Evolutionary conservation across 2,113 vertebrate species (phyloP), one percentile per base, ranked within the genome.

Genomic region (Sceloporus tristichus): DNA sequence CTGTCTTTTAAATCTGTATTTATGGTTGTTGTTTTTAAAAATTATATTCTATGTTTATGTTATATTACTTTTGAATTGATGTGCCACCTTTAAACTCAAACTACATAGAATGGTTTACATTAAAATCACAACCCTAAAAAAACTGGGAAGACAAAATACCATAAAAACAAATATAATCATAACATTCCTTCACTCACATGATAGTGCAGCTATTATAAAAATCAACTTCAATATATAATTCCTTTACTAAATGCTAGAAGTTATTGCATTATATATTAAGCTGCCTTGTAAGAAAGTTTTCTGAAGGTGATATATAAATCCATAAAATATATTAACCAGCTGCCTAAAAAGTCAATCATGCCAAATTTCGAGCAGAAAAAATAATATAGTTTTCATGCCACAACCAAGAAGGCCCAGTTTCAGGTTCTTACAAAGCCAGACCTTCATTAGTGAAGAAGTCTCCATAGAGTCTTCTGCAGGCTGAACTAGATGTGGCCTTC

Each of bases 171-270:
- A 77, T 25, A 2, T 38, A 23, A 62, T 76, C 38, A 76, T n/a
- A 76, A 21, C 74, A 76, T 66, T 66, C 40, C 27, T 42, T 21
- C 19, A 78, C 6, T 27, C 19, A 76, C 25, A 48, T 77, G 75
- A 76, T 13, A 85, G 3, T 85, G 27, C 38, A 85, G 18, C 40
- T 48, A 84, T 53, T 66, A 68, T 68, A 73, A 84, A 84, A 73
- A 56, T 9, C 29, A 19, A 16, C 9, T 53, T 54, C 29, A 56
- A 54, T 10, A 5, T 34, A 34, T 11, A 13, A 4, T 19, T 27
- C 54, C 9, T 66, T 86, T 1, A 13, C 27, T 29, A 53, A 18
- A 85, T 77, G 23, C 2, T 0, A 9, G 79, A 79, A 70, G 59
- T 16, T 74, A 56, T 79, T n/a, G 11, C 13, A 79, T 13, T 79